These are phyloP conservation scores for Nyctibius bracteatus DNA, from an alignment of 2,113 vertebrate genomes.

Conservation along the genomic window DNA sequence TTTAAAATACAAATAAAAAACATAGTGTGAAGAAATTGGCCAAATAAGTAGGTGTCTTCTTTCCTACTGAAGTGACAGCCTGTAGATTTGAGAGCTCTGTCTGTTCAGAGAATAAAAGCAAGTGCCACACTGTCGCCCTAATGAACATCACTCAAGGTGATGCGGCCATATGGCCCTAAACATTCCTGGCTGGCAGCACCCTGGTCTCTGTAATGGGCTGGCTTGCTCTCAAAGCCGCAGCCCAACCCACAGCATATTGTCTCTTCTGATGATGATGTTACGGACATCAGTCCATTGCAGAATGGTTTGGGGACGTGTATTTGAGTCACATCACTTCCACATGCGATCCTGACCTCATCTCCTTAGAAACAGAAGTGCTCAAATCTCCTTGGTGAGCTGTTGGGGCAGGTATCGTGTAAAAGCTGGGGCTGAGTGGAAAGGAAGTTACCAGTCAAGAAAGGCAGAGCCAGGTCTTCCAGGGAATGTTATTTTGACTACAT, in stretches of 20 bases:
- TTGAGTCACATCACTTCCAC: background rate
- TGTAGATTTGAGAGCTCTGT: background rate
- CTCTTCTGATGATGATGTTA: background rate
- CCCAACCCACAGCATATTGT: background rate
- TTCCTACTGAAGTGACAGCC: background rate
- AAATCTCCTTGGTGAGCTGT: background rate
- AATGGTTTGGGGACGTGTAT: background rate
- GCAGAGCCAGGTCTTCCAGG: background rate
- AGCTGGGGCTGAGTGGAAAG: background rate
- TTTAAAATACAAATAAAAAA: background rate
- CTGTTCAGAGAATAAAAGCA: background rate
- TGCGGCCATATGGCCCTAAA: background rate
- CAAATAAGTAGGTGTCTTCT: background rate
- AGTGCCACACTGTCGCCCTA: background rate
- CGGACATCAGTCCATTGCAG: background rate
- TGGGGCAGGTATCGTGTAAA: background rate
- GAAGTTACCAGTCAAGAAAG: background rate
- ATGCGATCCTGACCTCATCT: background rate
- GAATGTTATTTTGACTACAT: background rate
- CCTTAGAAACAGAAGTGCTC: background rate
- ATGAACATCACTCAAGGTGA: background rate
- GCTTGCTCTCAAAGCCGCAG: background rate
- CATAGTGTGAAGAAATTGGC: background rate
- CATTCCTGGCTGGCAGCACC: fast-evolving
- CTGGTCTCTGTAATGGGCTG: background rate